Evolutionary conservation across 2,113 vertebrate genomes (phyloP).

Genomic region (Ophthalmolycus amberensis): DNA sequence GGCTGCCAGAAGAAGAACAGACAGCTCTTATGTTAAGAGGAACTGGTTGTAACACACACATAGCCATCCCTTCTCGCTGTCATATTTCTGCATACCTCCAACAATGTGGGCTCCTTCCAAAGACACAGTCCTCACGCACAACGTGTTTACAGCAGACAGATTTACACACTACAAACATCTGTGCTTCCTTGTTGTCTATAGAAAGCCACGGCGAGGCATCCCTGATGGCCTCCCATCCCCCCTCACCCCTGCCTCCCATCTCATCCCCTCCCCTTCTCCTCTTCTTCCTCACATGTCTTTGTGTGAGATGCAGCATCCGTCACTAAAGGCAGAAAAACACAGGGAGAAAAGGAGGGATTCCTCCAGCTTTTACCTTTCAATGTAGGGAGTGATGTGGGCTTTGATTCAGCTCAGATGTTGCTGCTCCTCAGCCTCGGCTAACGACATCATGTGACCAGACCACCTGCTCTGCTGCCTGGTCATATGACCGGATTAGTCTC

Average conservation of each 20-base stretch:
- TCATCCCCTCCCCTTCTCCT: neutral
- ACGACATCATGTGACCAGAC: conserved; percentile 81
- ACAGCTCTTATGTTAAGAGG: conserved; percentile 17
- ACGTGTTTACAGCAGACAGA: conserved; percentile 29
- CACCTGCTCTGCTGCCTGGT: conserved; percentile 76
- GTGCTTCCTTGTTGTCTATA: conserved; percentile 53
- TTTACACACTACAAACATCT: conserved; percentile 46
- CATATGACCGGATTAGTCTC: conserved; percentile 73
- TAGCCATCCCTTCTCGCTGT: neutral
- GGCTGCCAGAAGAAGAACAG: conserved; percentile 13
- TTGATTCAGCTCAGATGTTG: conserved; percentile 71
- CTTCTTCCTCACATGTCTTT: conserved; percentile 3
- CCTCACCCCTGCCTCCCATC: conserved; percentile 25
- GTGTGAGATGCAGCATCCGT: conserved; percentile 31
- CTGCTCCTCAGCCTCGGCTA: conserved; percentile 73
- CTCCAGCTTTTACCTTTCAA: conserved; percentile 79
- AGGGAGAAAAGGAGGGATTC: conserved; percentile 55
- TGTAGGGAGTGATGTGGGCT: conserved; percentile 65
- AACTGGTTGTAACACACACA: conserved; percentile 6
- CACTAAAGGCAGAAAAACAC: conserved; percentile 45
- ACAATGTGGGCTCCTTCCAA: neutral
- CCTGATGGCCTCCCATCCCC: conserved; percentile 71
- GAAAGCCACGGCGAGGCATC: conserved; percentile 56
- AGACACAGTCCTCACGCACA: conserved; percentile 21
- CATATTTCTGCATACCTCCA: neutral